Evolutionary conservation across 2,113 vertebrate genomes (phyloP).

Genomic region (Monopterus albus): DNA sequence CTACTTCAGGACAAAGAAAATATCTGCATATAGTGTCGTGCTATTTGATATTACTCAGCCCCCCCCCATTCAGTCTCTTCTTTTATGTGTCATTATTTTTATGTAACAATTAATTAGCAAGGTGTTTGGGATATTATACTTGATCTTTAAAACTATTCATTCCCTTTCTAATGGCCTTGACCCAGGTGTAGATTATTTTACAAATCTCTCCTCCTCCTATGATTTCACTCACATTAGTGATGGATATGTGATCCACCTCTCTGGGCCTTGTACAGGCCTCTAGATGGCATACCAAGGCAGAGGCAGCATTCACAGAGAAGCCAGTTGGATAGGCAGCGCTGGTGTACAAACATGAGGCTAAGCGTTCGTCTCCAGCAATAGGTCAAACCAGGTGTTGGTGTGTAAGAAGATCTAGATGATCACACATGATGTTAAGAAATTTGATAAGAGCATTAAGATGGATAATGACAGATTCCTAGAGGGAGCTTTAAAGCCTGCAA

Average conservation of each 20-base stretch:
- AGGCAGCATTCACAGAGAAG: constrained; percentile 54
- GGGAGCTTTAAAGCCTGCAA: constrained; percentile 1
- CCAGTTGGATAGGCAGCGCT: constrained; percentile 30
- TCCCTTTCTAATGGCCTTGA: not conserved
- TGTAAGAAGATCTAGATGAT: constrained; percentile 17
- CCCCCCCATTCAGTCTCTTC: not conserved
- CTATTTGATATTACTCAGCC: not conserved
- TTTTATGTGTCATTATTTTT: not conserved
- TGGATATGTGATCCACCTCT: constrained; percentile 42
- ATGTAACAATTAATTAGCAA: not conserved
- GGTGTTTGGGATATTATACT: not conserved
- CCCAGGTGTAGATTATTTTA: not conserved
- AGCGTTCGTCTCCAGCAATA: constrained; percentile 48
- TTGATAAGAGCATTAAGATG: constrained; percentile 10
- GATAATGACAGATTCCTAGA: not conserved
- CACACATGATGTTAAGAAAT: constrained; percentile 30
- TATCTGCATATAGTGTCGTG: not conserved
- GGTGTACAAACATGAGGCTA: constrained; percentile 42
- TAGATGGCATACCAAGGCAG: constrained; percentile 82
- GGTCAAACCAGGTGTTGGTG: constrained; percentile 39
- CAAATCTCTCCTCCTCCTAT: not conserved
- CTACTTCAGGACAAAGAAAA: not conserved
- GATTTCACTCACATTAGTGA: constrained; percentile 24
- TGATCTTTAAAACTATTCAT: not conserved
- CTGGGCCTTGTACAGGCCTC: constrained; percentile 67